Base-by-base conservation (phyloP, 1,140 invertebrate genomes). In the Drosophila chauvacae region DNA sequence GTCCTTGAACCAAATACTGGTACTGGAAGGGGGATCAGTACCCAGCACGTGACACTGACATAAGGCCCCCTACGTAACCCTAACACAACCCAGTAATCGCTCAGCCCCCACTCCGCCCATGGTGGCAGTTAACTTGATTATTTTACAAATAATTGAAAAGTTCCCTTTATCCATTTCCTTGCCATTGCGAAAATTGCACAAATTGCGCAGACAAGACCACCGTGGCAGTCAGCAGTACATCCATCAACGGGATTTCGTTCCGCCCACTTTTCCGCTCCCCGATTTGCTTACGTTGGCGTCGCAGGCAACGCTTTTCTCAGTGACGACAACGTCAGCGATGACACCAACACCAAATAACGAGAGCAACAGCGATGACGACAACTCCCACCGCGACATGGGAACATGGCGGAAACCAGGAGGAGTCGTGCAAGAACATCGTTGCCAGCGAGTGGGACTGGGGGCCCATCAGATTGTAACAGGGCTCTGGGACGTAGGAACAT, bases 81-180 rank as follows among this genome's bases (percentile, higher is more conserved):
- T 11, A 33, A 13, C 44, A n/a, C 37, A 35, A 47, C 63, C 45
- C 35, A 45, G 39, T 56, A 72, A 62, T 61, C 65, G 44, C 59
- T 77, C 47, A 26, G 42, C 23, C 41, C 45, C 33, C 42, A 28
- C 53, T 37, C 53, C 48, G 30, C 58, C 83, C 87, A 77, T 59
- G 84, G 84, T 78, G 77, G 71, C 80, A 88, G 77, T 87, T 87
- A 87, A 88, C 80, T 84, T 88, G 80, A 88, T 88, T 88, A 88
- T 88, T 88, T 88, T 88, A 44, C 80, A 88, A 88, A 88, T 88
- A 88, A 88, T 88, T 88, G 84, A 88, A 88, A 88, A 88, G 84
- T 83, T 87, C 71, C 65, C 69, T 62, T 66, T 39, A 56, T 39
- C 35, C 53, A n/a, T 53, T 80, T 51, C 63, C 75, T 42, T 53